phyloP scores from a whole-genome alignment of 2,113 vertebrate species.

The Zosterops borbonicus region DNA sequence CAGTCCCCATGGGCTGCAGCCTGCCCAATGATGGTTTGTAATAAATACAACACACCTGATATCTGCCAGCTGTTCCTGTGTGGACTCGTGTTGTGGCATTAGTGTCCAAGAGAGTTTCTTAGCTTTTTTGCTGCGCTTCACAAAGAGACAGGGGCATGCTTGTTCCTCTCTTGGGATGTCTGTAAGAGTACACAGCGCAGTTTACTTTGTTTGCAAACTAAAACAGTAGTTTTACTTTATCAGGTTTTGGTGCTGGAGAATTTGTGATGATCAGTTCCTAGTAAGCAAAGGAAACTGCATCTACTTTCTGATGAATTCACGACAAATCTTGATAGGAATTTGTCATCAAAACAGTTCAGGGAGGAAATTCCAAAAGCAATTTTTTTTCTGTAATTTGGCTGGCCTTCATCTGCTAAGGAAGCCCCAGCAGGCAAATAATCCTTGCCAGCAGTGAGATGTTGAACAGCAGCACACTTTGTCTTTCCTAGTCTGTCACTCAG shows the following conservation, averaged over 20 bases:
- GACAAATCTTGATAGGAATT: neutral
- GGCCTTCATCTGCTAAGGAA: neutral
- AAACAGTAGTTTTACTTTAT: neutral
- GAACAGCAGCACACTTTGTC: neutral
- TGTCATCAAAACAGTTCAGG: slow-evolving; percentile 23
- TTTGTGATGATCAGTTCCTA: neutral
- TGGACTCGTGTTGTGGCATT: neutral
- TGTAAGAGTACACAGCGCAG: fast-evolving
- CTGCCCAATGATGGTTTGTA: neutral
- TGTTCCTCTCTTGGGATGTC: neutral
- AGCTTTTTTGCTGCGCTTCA: neutral
- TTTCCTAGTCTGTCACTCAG: neutral
- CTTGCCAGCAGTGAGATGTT: neutral
- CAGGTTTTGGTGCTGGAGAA: neutral
- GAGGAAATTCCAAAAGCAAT: neutral
- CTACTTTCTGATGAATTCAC: neutral
- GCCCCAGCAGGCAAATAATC: neutral
- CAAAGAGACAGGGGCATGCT: fast-evolving
- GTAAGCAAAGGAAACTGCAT: neutral
- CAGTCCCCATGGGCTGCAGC: fast-evolving
- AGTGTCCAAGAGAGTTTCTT: neutral
- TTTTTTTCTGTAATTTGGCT: neutral
- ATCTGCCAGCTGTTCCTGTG: neutral
- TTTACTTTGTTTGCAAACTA: too few species aligned
- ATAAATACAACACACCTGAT: neutral